phyloP scores from a whole-genome alignment of 2,797 vertebrate genomes.

The Sebastes ruberrimus region DNA sequence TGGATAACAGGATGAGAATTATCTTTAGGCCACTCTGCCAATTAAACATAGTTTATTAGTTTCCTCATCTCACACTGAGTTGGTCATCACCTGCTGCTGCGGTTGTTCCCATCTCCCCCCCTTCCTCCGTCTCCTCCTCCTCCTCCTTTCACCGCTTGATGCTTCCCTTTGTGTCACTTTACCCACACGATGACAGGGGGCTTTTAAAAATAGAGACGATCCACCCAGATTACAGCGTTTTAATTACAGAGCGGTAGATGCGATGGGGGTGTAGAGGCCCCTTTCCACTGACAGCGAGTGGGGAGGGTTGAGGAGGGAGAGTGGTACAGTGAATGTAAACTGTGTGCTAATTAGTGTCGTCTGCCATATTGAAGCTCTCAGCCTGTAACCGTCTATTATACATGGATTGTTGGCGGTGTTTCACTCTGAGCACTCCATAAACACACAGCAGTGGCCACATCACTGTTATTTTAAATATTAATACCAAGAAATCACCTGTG shows the following conservation, averaged over 20 bases:
- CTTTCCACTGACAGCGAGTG: conserved; percentile 58
- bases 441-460: conserved; percentile 16
- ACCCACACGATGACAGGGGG: conserved; percentile 69
- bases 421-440: not conserved
- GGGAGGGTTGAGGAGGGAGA: conserved; percentile 34
- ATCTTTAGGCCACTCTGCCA: conserved; percentile 40
- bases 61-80: conserved; percentile 41
- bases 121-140: not conserved
- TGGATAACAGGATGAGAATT: conserved; percentile 25
- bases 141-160: conserved; percentile 38
- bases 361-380: conserved; percentile 32
- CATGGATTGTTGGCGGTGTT: conserved; percentile 10
- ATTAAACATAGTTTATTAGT: conserved; percentile 59
- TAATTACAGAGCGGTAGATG: conserved; percentile 83
- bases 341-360: conserved; percentile 67
- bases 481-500: conserved; percentile 3
- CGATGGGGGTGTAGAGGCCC: conserved; percentile 60
- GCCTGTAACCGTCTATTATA: conserved; percentile 46
- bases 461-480: conserved; percentile 26
- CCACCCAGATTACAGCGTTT: conserved; percentile 82
- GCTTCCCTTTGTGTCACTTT: conserved; percentile 69
- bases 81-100: conserved; percentile 67
- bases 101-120: conserved; percentile 10
- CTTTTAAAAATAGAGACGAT: conserved; percentile 82
- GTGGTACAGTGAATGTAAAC: conserved; percentile 62